A percentile compares a stretch with the other conserved stretches of the same genome.
Evolutionary conservation across 30 jellyfish, hydroid and myxozoan genomes (phyloP).

Genomic region (Pseudorhiza aurosa): DNA sequence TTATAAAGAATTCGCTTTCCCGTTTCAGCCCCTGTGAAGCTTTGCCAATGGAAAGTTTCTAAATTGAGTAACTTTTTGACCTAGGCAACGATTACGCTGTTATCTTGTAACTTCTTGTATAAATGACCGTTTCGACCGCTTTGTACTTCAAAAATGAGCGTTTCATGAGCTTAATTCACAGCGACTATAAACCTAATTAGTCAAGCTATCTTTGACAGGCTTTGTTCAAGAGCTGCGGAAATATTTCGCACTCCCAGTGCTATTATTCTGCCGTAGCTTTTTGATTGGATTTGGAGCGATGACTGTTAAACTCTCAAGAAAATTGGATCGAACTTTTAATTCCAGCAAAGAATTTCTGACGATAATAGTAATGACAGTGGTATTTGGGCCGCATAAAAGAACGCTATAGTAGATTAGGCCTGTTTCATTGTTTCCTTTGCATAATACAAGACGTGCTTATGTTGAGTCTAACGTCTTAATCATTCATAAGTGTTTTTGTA

Average conservation of each 20-base stretch:
- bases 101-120: no score
- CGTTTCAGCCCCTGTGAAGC: no score
- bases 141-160: no score
- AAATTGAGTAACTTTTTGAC: no score
- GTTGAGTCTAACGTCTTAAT: not conserved
- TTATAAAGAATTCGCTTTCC: no score
- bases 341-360: constrained; percentile 20
- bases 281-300: not conserved
- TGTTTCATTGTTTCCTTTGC: not conserved
- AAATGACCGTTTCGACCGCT: no score
- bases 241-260: not conserved
- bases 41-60: no score
- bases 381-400: not conserved
- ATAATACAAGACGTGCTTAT: not conserved
- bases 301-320: constrained; percentile 1
- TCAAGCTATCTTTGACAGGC: not conserved
- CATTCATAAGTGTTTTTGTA: not conserved
- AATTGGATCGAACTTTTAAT: constrained; percentile 11
- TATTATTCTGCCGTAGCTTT: not conserved
- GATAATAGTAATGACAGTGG: constrained; percentile 1
- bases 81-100: no score
- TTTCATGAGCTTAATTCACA: not conserved
- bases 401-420: not conserved
- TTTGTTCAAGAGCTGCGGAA: not conserved
- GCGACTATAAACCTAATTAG: not conserved